Conservation (phyloP, 2,113 vertebrate species). For the Dermatemys mawii region DNA sequence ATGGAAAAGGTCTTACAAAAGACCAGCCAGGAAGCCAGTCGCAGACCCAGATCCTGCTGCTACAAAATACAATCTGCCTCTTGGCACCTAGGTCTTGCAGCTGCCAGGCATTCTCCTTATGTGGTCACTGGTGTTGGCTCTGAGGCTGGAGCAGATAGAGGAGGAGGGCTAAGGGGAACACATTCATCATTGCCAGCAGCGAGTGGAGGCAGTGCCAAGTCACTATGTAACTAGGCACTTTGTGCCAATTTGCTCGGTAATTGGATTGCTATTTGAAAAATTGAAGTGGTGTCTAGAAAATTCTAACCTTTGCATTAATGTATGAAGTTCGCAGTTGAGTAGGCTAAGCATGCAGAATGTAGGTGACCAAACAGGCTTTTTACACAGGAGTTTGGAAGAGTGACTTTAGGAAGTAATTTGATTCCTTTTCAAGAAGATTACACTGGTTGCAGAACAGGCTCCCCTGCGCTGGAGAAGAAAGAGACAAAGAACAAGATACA, state of each 20-base stretch:
- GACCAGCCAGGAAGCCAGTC: slow-evolving; percentile 62
- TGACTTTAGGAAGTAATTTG: neutral
- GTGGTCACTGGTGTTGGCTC: slow-evolving; percentile 72
- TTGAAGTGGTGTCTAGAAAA: slow-evolving; percentile 60
- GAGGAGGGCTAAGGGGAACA: slow-evolving; percentile 60
- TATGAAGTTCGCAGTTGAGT: neutral
- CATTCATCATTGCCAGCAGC: slow-evolving; percentile 77
- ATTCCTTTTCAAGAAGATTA: neutral
- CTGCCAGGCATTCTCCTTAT: slow-evolving; percentile 75
- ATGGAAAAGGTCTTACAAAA: slow-evolving; percentile 67
- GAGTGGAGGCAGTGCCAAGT: slow-evolving; percentile 70
- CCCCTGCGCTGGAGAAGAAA: neutral
- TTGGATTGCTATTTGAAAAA: slow-evolving; percentile 81
- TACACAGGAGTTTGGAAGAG: slow-evolving; percentile 35
- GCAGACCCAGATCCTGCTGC: slow-evolving; percentile 48
- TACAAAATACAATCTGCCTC: slow-evolving; percentile 56
- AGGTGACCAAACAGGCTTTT: neutral
- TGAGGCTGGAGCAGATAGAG: slow-evolving; percentile 46
- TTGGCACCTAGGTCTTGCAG: slow-evolving; percentile 76
- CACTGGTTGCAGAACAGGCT: slow-evolving; percentile 13
- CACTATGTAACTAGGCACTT: slow-evolving; percentile 70
- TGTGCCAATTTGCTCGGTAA: slow-evolving; percentile 79
- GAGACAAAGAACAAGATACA: slow-evolving; percentile 30
- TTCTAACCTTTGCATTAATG: slow-evolving; percentile 25
- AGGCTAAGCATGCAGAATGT: slow-evolving; percentile 5